Evolutionary conservation across 2,888 invertebrate species (phyloP).

Genomic region (Andrena chrysosceles): DNA sequence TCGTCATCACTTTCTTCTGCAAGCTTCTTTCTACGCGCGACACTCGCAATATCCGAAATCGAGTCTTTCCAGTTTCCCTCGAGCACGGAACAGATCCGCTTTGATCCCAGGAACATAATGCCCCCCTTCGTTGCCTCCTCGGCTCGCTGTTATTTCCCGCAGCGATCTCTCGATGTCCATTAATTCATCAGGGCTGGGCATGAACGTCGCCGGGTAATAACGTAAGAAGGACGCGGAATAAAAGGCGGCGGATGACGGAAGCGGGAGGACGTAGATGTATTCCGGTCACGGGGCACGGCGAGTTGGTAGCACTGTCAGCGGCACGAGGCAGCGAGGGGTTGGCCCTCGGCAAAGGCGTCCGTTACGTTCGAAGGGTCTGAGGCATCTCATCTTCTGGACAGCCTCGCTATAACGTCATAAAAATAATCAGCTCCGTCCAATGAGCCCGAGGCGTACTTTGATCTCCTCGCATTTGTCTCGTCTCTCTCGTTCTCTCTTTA

Average conservation of each 20-base stretch:
- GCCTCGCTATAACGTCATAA: slow-evolving; percentile 82
- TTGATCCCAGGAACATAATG: slow-evolving; percentile 52
- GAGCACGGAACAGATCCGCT: slow-evolving; percentile 24
- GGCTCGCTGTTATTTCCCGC: neutral
- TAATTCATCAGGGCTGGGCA: slow-evolving; percentile 65
- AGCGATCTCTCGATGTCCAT: slow-evolving; percentile 53
- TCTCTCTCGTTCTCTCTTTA: slow-evolving; percentile 27
- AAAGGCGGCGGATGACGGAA: slow-evolving; percentile 51
- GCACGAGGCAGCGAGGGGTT: slow-evolving; percentile 61
- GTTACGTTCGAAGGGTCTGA: slow-evolving; percentile 62
- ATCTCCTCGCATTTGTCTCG: slow-evolving; percentile 83
- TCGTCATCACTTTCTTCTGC: neutral
- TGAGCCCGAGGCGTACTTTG: slow-evolving; percentile 82
- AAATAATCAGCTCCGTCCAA: slow-evolving; percentile 84
- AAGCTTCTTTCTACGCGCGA: neutral
- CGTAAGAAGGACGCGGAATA: slow-evolving; percentile 66
- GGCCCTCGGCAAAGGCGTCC: slow-evolving; percentile 67
- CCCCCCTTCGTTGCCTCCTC: slow-evolving; percentile 3
- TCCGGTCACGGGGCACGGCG: slow-evolving; percentile 82
- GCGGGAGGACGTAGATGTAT: slow-evolving; percentile 73
- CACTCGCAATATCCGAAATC: slow-evolving; percentile 18
- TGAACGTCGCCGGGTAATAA: slow-evolving; percentile 64
- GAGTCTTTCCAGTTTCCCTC: slow-evolving; percentile 39
- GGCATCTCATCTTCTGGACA: slow-evolving; percentile 79
- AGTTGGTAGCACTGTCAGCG: slow-evolving; percentile 67